These are phyloP conservation scores for Neoarius graeffei DNA, from an alignment of 2,113 vertebrate genomes.

Conservation along the genomic window DNA sequence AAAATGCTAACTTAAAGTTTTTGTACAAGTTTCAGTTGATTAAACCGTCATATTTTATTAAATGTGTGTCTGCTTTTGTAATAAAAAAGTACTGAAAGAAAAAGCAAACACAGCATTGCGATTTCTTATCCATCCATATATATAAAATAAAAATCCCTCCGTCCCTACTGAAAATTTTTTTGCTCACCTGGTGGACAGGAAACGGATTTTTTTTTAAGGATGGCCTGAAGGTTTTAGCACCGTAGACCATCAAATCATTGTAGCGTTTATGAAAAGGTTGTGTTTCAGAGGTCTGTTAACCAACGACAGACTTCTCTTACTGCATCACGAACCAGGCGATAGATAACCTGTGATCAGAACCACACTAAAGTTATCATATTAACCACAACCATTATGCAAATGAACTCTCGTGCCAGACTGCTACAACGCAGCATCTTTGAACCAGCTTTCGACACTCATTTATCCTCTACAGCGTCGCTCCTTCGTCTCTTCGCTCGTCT, in stretches of 20 bases:
- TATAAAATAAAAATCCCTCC: too few species aligned
- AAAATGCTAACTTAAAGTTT: too few species aligned
- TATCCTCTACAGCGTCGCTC: background rate
- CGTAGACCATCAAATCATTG: background rate
- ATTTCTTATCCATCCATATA: too few species aligned
- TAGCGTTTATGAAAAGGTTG: background rate
- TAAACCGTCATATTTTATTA: too few species aligned
- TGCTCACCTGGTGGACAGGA: too few species aligned
- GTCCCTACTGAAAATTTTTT: too few species aligned
- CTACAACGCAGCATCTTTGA: background rate
- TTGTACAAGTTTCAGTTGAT: too few species aligned
- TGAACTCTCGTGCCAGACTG: background rate
- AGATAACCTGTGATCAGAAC: conserved; percentile 8
- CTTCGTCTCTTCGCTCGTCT: background rate
- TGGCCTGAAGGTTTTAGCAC: background rate
- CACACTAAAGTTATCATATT: background rate
- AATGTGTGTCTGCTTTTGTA: too few species aligned
- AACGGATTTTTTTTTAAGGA: too few species aligned
- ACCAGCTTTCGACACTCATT: background rate
- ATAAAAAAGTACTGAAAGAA: too few species aligned
- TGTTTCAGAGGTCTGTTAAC: too few species aligned
- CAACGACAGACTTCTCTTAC: background rate
- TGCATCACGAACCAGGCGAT: background rate
- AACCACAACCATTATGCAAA: background rate
- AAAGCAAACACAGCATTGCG: too few species aligned